Percentiles rank a stretch among this genome's conserved stretches.
Evolutionary conservation across 2,888 invertebrate species (phyloP).

Genomic region (Automeris io): DNA sequence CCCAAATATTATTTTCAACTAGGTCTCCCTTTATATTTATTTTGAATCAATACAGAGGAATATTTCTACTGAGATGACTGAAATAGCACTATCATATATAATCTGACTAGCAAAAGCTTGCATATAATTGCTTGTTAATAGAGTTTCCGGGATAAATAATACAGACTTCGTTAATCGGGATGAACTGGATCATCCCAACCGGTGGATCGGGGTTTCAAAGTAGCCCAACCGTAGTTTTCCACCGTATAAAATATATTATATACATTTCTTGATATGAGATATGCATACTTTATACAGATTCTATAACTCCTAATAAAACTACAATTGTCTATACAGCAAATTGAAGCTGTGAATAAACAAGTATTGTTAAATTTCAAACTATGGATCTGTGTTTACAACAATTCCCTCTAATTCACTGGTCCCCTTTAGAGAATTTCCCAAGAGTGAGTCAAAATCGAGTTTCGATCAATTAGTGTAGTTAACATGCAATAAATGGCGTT

Average conservation of each 20-base stretch:
- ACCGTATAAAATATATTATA: too few species aligned
- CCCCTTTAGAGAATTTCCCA: constrained; percentile 31
- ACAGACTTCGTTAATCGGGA: too few species aligned
- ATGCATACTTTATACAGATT: too few species aligned
- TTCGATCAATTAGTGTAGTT: constrained; percentile 63
- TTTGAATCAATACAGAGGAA: too few species aligned
- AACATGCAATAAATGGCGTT: constrained; percentile 64
- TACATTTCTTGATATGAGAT: too few species aligned
- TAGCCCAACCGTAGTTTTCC: too few species aligned
- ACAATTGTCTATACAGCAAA: constrained; percentile 16
- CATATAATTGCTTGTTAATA: too few species aligned
- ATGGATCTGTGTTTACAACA: constrained; percentile 26
- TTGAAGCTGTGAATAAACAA: constrained; percentile 22
- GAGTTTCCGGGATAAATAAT: too few species aligned
- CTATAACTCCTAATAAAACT: constrained; percentile 8
- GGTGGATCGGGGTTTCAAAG: too few species aligned
- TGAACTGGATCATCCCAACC: too few species aligned
- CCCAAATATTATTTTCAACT: constrained; percentile 8
- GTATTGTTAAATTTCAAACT: constrained; percentile 11
- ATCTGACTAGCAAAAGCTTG: too few species aligned
- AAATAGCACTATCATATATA: too few species aligned
- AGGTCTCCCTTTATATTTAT: neutral
- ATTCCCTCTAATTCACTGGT: constrained; percentile 25
- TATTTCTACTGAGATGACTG: neutral
- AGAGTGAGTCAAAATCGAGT: constrained; percentile 39